phyloP scores from a whole-genome alignment of 2,888 invertebrate genomes.

The Lomographa bimaculata region DNA sequence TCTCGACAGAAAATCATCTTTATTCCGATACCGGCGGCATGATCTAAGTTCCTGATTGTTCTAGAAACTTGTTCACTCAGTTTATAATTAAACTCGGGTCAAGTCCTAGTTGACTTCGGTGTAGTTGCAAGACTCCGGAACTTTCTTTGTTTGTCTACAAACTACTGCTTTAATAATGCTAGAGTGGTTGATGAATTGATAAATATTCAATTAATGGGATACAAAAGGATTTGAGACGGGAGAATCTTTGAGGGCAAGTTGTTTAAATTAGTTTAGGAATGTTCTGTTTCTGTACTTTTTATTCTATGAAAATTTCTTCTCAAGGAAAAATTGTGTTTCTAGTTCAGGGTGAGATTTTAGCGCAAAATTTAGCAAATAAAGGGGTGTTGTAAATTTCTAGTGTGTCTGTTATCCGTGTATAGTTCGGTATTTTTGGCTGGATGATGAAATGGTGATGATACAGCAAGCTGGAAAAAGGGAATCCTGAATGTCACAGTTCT shows the following conservation, averaged over 20 bases:
- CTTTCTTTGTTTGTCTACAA: slow-evolving; percentile 69
- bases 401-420: too few species aligned
- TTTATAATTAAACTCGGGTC: slow-evolving; percentile 80
- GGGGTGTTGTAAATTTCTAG: too few species aligned
- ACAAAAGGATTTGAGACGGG: slow-evolving; percentile 19
- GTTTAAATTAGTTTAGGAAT: not conserved
- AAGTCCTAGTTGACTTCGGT: slow-evolving; percentile 66
- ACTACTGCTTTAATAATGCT: slow-evolving; percentile 62
- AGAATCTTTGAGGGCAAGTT: slow-evolving; percentile 5
- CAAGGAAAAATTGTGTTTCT: too few species aligned
- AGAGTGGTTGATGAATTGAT: slow-evolving; percentile 58
- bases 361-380: too few species aligned
- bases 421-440: too few species aligned
- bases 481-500: not conserved
- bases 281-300: too few species aligned
- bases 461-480: not conserved
- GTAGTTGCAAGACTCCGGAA: slow-evolving; percentile 54
- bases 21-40: slow-evolving; percentile 49
- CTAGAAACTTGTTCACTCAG: slow-evolving; percentile 63
- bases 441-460: too few species aligned
- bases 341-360: too few species aligned
- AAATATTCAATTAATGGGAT: slow-evolving; percentile 44
- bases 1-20: slow-evolving; percentile 42
- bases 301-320: too few species aligned
- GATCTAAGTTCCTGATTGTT: slow-evolving; percentile 68